These are phyloP conservation scores for Enteromius thamalakanensis DNA, from an alignment of 2,797 vertebrate species.

Conservation along the genomic window DNA sequence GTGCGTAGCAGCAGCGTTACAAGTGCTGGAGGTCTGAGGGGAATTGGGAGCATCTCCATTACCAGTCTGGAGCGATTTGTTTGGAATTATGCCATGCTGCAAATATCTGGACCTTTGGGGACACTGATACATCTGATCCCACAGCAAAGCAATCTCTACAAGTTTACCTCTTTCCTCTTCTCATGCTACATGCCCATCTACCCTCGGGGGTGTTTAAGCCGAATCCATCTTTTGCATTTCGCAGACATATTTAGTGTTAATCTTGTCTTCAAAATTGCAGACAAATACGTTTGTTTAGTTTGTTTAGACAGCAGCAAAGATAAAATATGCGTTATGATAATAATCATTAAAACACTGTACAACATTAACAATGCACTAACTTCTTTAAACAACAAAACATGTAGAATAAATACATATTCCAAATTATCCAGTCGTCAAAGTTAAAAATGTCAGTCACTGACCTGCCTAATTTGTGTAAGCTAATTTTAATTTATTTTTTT, in stretches of 20 bases:
- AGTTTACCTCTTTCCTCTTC: constrained; percentile 50
- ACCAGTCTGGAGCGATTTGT: constrained; percentile 80
- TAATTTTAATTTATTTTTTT: not conserved
- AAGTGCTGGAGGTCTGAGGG: constrained; percentile 80
- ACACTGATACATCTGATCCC: constrained; percentile 78
- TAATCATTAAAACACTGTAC: not conserved
- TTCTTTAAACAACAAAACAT: not conserved
- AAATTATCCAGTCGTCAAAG: not conserved
- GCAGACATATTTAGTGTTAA: not conserved
- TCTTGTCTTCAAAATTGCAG: not conserved
- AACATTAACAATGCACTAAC: not conserved
- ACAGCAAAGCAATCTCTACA: constrained; percentile 74
- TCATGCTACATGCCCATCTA: constrained; percentile 61
- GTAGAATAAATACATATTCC: not conserved
- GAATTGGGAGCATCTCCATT: constrained; percentile 84
- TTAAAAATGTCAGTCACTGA: not conserved
- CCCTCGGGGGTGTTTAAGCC: not conserved
- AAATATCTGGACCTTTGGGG: constrained; percentile 78
- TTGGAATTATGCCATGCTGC: constrained; percentile 79
- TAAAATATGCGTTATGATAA: not conserved
- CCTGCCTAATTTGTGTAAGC: not conserved
- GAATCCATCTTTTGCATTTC: constrained; percentile 12
- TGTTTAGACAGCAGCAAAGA: not conserved
- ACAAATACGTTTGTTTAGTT: not conserved
- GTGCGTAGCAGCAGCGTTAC: constrained; percentile 80